Conservation (phyloP, 2,113 vertebrate genomes). For the Cyanocitta stelleri region DNA sequence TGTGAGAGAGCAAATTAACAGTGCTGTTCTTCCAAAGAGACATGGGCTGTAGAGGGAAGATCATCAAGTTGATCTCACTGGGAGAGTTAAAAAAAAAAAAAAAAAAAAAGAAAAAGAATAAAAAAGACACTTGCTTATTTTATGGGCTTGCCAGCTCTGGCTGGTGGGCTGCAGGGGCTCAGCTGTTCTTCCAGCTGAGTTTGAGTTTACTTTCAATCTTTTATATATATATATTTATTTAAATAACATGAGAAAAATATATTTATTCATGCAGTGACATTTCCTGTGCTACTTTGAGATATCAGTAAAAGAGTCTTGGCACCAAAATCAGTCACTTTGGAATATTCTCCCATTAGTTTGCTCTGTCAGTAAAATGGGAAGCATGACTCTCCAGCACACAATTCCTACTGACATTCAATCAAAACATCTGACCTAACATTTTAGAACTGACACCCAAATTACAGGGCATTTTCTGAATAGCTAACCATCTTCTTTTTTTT, state of each 20-base stretch:
- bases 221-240: neutral
- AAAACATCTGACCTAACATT: slow-evolving; percentile 68
- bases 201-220: neutral
- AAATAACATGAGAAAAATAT: neutral
- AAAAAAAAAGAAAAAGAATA: no score
- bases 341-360: slow-evolving; percentile 63
- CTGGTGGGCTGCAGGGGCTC: neutral
- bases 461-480: slow-evolving; percentile 45
- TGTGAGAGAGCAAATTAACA: slow-evolving; percentile 60
- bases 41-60: neutral
- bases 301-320: neutral
- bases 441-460: slow-evolving; percentile 66
- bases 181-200: neutral
- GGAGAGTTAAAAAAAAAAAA: neutral
- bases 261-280: slow-evolving; percentile 11
- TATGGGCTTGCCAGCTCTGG: neutral
- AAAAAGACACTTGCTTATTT: neutral
- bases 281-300: slow-evolving; percentile 37
- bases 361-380: slow-evolving; percentile 49
- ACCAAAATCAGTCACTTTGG: slow-evolving; percentile 45
- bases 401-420: slow-evolving; percentile 59
- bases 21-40: slow-evolving; percentile 28
- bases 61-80: neutral
- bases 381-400: neutral
- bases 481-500: neutral